phyloP scores from a whole-genome alignment of 2,113 vertebrate genomes.

The Entelurus aequoreus region DNA sequence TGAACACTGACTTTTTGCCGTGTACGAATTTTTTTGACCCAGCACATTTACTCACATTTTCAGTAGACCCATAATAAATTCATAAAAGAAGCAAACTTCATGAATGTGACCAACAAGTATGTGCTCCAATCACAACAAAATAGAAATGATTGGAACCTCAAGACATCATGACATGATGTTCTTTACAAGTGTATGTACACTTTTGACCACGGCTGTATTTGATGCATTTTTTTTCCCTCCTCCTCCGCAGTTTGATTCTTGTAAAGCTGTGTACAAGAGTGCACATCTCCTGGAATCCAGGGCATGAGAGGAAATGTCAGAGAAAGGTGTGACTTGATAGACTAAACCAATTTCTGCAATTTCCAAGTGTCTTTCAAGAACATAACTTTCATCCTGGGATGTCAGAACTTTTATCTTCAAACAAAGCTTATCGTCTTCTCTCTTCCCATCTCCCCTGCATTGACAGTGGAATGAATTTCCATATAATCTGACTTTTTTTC shows the following conservation, averaged over 20 bases:
- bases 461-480: slow-evolving; percentile 41
- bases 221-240: slow-evolving; percentile 31
- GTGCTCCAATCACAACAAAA: too few species aligned
- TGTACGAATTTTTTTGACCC: too few species aligned
- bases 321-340: slow-evolving; percentile 35
- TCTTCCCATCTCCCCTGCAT: slow-evolving; percentile 46
- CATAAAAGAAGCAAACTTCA: too few species aligned
- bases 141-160: too few species aligned
- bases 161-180: too few species aligned
- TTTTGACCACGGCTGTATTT: slow-evolving; percentile 34
- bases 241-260: neutral
- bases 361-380: slow-evolving; percentile 47
- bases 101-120: too few species aligned
- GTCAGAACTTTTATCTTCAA: slow-evolving; percentile 61
- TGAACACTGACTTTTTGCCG: too few species aligned
- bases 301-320: slow-evolving; percentile 31
- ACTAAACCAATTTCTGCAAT: slow-evolving; percentile 49
- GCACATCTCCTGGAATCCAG: neutral
- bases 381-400: slow-evolving; percentile 36
- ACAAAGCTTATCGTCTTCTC: slow-evolving; percentile 44
- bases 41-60: too few species aligned
- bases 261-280: too few species aligned
- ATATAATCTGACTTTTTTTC: slow-evolving; percentile 51
- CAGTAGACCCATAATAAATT: too few species aligned
- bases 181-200: too few species aligned